phyloP scores from a whole-genome alignment of 2,797 vertebrate species.

The Rhinatrema bivittatum region DNA sequence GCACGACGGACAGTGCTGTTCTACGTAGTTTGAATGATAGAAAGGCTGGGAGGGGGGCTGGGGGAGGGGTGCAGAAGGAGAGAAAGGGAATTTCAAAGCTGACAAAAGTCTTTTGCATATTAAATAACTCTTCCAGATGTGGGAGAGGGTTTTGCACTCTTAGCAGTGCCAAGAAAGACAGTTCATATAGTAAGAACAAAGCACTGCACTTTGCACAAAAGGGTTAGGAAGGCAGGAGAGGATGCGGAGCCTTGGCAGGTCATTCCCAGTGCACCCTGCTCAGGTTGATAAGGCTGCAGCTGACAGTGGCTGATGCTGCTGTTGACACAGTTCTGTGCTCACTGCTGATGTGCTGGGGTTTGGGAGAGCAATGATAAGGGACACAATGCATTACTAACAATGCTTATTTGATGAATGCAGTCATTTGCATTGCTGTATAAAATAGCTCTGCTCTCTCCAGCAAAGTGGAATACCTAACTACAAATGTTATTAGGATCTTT shows the following conservation, averaged over 20 bases:
- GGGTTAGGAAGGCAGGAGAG: slow-evolving; percentile 30
- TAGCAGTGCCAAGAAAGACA: slow-evolving; percentile 21
- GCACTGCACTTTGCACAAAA: slow-evolving; percentile 36
- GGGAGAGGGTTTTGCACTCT: slow-evolving; percentile 20
- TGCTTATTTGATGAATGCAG: slow-evolving; percentile 52
- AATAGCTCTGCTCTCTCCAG: slow-evolving; percentile 48
- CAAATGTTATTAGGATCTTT: slow-evolving; percentile 28
- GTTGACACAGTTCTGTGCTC: slow-evolving; percentile 44
- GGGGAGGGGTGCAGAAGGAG: too few species aligned
- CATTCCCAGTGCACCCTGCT: slow-evolving; percentile 56
- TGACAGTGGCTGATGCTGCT: slow-evolving; percentile 58
- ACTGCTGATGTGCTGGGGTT: slow-evolving; percentile 26
- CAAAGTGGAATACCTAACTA: slow-evolving; percentile 20
- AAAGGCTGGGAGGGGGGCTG: too few species aligned
- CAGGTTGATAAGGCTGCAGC: slow-evolving; percentile 68
- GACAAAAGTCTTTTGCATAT: slow-evolving; percentile 21
- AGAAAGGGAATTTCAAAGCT: slow-evolving; percentile 11
- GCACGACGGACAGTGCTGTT: slow-evolving; percentile 40
- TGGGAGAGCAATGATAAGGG: slow-evolving; percentile 67
- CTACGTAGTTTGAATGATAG: slow-evolving; percentile 44
- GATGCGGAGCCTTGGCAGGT: slow-evolving; percentile 60
- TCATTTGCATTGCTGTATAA: slow-evolving; percentile 56
- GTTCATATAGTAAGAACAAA: slow-evolving; percentile 50
- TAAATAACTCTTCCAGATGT: slow-evolving; percentile 27
- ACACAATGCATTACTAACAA: slow-evolving; percentile 66